Base-by-base conservation (phyloP, 2,888 invertebrate genomes). In the Acrobasis suavella region DNA sequence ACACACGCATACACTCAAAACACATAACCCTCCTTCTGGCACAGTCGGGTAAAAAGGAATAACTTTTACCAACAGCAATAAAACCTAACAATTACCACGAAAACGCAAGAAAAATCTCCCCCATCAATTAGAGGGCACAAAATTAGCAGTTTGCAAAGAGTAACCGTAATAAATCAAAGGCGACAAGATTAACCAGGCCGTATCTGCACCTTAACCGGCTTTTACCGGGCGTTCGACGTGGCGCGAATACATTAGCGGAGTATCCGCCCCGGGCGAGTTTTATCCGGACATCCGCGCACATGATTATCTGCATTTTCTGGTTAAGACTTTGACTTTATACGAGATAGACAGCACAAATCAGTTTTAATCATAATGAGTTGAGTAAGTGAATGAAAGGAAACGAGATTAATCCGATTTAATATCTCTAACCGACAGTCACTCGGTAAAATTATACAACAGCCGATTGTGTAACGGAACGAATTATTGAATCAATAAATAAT, bases 191-290 rank as follows among this genome's bases (percentile, higher is more conserved):
- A 89, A 87, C 86, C 85, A 77, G 81, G 81, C 85, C 83, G 85
- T 86, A 89, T 89, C 87, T 89, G 78, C 85, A 86, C 86, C 87
- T 88, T 85, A 85, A 85, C 85, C 85, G 86, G 88, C 82, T 89
- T 87, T 85, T 81, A 83, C 85, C 83, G 85, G 85, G 81, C 84
- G 82, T 81, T 81, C 75, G 81, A 87, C 90, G 90, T 85, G 90
- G 73, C 68, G 69, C 72, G 90, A 90, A 91, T 91, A 89, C 80
- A 87, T 89, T 88, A 89, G 74, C 80, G 76, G 76, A 71, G 73
- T 78, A 74, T 75, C 72, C 74, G 72, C 67, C 69, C 71, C 73
- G 70, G 72, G 70, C 66, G 70, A 76, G 70, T 76, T 82, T 80
- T 78, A 82, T 78, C 77, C 82, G 80, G 82, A 80, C 79, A 81